These are phyloP conservation scores for Penaeus monodon DNA, from an alignment of 2,888 invertebrate genomes.

Conservation along the genomic window DNA sequence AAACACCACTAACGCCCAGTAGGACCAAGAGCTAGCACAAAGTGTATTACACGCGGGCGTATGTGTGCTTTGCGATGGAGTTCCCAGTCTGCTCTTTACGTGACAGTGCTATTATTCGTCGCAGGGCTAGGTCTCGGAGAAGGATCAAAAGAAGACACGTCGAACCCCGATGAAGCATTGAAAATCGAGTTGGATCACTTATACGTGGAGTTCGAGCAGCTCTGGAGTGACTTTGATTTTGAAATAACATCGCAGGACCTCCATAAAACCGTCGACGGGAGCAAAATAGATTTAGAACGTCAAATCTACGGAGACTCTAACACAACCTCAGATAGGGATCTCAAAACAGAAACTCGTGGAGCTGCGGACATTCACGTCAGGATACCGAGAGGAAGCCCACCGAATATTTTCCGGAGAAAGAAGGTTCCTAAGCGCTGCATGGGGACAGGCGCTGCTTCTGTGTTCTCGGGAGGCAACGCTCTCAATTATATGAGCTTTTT, in stretches of 20 bases:
- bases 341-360: not conserved
- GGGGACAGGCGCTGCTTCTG: constrained; percentile 22
- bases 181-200: constrained; percentile 1
- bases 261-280: not conserved
- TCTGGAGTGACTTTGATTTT: not conserved
- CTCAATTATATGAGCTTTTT: constrained; percentile 42
- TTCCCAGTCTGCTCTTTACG: too few species aligned
- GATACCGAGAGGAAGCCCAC: not conserved
- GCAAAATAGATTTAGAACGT: not conserved
- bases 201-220: not conserved
- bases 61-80: not conserved
- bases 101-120: not conserved
- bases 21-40: too few species aligned
- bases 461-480: constrained; percentile 41
- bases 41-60: not conserved
- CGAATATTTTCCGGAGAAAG: constrained; percentile 27
- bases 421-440: constrained; percentile 22
- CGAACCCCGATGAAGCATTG: not conserved
- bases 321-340: not conserved
- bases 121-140: not conserved
- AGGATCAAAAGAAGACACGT: not conserved
- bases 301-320: not conserved
- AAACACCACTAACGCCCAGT: too few species aligned
- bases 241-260: not conserved
- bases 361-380: not conserved